Evolutionary conservation across 2,888 invertebrate genomes (phyloP), one percentile per base, ranked within the genome.

Genomic region (Lasioglossum oenotherae): DNA sequence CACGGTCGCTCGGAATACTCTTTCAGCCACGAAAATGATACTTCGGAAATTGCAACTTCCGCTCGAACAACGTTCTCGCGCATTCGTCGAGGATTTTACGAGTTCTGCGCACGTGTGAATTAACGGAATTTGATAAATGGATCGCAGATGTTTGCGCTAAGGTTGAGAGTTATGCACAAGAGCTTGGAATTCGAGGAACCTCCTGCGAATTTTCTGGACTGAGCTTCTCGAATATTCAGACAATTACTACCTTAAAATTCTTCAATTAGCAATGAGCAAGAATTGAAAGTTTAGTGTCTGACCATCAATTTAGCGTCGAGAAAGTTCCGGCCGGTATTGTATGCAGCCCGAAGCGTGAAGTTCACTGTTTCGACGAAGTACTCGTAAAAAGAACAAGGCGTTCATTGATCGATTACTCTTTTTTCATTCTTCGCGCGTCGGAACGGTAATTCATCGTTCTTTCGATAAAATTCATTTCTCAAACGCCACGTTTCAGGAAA

Each of bases 391-490:
- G 23, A n/a, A n/a, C 41, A 14, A 41, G 41, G 5, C 41, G n/a
- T 69, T n/a, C 71, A 14, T 41, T 4, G 2, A 71, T 71, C 71
- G 71, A 41, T 38, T 41, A 41, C 0, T 38, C n/a, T 38, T 71
- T n/a, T 41, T 41, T n/a, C 41, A 12, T n/a, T 71, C n/a, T n/a
- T 5, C 14, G 27, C 1, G 49, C 35, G 31, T 35, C 46, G 16
- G n/a, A n/a, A 8, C 19, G 10, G 64, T 23, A 31, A 76, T 64
- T 57, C 35, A 76, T 76, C 64, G 64, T 27, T 27, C 19, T 19
- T 4, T 0, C 19, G 38, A 69, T 72, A 72, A 69, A 78, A 71
- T 78, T 57, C 78, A 78, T 78, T 78, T 78, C 78, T 78, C 49
- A 53, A 53, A 69, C 38, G 41, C 49, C 69, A 69, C 53, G 64